These are phyloP conservation scores for Ormyrus rosae DNA, from an alignment of 2,888 invertebrate genomes.

Conservation along the genomic window DNA sequence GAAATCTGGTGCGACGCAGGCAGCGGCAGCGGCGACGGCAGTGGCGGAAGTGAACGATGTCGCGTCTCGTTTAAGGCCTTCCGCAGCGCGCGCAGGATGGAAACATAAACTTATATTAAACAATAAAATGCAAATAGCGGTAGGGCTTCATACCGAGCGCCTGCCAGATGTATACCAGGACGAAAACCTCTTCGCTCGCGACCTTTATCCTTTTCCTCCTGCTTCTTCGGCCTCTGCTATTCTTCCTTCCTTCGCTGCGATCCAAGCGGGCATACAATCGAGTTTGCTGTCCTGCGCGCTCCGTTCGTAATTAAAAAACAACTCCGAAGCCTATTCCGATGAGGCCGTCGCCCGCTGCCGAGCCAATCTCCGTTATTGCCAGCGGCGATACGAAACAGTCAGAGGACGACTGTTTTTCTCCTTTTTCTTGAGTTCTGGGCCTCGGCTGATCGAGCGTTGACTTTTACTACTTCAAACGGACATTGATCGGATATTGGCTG, in stretches of 20 bases:
- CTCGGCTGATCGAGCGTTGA: conserved; percentile 31
- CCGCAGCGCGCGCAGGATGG: conserved; percentile 45
- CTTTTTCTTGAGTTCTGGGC: not conserved
- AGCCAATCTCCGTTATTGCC: conserved; percentile 38
- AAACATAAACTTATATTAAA: conserved; percentile 71
- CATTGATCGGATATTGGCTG: no score
- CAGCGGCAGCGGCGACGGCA: no score
- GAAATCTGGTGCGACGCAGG: conserved; percentile 52
- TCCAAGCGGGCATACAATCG: conserved; percentile 55
- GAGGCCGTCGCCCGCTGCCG: not conserved
- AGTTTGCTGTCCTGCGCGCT: conserved; percentile 49
- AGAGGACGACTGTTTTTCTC: not conserved
- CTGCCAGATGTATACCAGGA: not conserved
- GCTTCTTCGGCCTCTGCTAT: conserved; percentile 30
- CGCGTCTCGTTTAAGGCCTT: conserved; percentile 49
- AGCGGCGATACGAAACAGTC: conserved; percentile 7
- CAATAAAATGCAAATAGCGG: conserved; percentile 71
- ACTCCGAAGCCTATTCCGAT: conserved; percentile 33
- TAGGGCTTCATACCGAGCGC: conserved; percentile 15
- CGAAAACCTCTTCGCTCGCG: conserved; percentile 19
- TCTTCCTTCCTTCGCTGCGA: conserved; percentile 42
- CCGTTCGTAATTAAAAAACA: conserved; percentile 58
- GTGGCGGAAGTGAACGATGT: conserved; percentile 22
- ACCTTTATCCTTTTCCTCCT: conserved; percentile 26
- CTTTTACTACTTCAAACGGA: conserved; percentile 33